Conservation (phyloP, 2,113 vertebrate species). For the Bagarius yarrelli region DNA sequence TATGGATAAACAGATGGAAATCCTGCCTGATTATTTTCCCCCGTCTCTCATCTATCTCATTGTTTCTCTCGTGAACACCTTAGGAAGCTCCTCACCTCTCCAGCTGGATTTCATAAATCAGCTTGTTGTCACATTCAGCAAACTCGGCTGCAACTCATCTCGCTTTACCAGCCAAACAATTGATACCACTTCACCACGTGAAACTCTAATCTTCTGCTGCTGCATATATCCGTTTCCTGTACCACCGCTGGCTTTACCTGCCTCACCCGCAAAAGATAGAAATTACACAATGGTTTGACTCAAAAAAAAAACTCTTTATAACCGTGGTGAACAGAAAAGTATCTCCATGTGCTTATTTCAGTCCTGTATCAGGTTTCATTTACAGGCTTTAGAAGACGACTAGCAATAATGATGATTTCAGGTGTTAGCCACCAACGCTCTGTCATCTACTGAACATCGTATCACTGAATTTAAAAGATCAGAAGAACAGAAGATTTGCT, state of each 20-base stretch:
- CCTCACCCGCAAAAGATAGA: background rate
- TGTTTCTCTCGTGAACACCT: background rate
- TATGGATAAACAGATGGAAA: too few relatives aligned
- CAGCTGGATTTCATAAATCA: slow-evolving; percentile 9
- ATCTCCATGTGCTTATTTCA: background rate
- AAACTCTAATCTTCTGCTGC: background rate
- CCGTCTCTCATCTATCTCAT: background rate
- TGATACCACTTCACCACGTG: background rate
- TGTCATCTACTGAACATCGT: too few relatives aligned
- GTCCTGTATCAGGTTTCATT: too few relatives aligned
- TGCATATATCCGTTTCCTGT: slow-evolving; percentile 5
- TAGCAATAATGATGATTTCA: too few relatives aligned
- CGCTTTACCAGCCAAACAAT: slow-evolving; percentile 1
- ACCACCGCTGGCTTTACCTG: background rate
- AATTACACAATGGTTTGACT: background rate
- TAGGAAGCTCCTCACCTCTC: slow-evolving; percentile 4
- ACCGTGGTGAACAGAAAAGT: background rate
- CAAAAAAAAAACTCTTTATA: background rate
- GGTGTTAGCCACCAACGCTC: too few relatives aligned
- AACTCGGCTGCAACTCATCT: background rate
- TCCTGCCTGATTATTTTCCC: background rate
- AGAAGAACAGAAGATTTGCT: too few relatives aligned
- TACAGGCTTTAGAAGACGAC: too few relatives aligned
- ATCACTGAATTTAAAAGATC: too few relatives aligned
- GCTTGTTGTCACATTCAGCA: background rate